Conservation (phyloP, 2,888 invertebrate genomes). For the Physocephala rufipes region DNA sequence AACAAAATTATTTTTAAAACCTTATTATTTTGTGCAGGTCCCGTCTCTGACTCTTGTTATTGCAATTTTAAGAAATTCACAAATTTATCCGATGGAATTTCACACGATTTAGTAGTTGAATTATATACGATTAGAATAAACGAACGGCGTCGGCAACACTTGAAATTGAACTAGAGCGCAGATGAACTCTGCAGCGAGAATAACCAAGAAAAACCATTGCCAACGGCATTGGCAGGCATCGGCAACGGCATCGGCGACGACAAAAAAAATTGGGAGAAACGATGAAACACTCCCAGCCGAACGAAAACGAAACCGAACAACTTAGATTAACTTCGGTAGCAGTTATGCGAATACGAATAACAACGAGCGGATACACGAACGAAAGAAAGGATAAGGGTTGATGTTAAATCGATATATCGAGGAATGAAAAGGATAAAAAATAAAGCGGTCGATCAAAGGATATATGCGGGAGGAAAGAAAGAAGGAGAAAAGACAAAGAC, state of each 20-base stretch:
- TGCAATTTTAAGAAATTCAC: conserved; percentile 5
- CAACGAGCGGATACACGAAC: not conserved
- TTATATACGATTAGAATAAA: not conserved
- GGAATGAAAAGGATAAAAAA: not conserved
- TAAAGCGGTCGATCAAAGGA: not conserved
- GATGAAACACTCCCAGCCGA: not conserved
- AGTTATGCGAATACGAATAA: not conserved
- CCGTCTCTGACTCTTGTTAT: conserved; percentile 6
- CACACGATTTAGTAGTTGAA: not conserved
- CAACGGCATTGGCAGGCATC: not conserved
- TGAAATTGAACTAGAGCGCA: conserved; percentile 27
- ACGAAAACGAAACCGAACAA: not conserved
- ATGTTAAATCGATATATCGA: not conserved
- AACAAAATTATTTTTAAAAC: not conserved
- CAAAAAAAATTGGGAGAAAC: not conserved
- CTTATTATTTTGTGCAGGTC: not conserved
- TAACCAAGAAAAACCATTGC: not conserved
- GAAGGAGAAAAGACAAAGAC: conserved; percentile 7
- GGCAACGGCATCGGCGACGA: not conserved
- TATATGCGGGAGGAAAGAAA: not conserved
- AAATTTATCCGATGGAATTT: conserved; percentile 18
- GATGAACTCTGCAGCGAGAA: conserved; percentile 19
- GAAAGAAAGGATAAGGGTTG: conserved; percentile 8
- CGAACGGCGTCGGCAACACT: conserved; percentile 27
- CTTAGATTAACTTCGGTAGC: conserved; percentile 11